Conservation (phyloP, 2,797 vertebrate species). For the Emydoidea blandingii region DNA sequence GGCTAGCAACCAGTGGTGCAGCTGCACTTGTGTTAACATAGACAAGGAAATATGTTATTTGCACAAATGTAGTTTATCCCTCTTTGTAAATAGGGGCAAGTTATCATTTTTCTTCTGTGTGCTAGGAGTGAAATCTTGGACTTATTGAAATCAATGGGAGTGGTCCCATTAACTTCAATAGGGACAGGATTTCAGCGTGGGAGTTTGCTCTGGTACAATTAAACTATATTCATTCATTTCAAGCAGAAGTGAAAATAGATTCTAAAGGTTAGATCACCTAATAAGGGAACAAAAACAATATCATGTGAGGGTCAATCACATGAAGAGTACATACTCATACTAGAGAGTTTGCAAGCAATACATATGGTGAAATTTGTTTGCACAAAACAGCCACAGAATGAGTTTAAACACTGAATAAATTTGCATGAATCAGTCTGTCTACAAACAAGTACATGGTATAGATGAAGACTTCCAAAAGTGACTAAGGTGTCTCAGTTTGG, state of each 20-base stretch:
- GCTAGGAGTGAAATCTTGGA: neutral
- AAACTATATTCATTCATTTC: neutral
- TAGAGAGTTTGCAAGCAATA: conserved; percentile 54
- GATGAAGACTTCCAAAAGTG: neutral
- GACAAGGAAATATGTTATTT: neutral
- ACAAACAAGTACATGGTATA: conserved; percentile 36
- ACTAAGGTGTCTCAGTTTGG: neutral
- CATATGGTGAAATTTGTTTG: conserved; percentile 68
- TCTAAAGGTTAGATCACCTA: neutral
- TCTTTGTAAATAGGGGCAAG: neutral
- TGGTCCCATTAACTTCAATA: neutral
- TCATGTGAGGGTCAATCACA: neutral
- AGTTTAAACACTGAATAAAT: conserved; percentile 49
- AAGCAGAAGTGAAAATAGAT: neutral
- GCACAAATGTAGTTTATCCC: neutral
- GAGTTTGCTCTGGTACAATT: neutral
- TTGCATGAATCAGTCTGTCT: conserved; percentile 62
- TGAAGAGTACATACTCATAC: conserved; percentile 19
- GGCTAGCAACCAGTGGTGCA: neutral
- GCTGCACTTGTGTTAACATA: neutral
- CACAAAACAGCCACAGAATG: conserved; percentile 31
- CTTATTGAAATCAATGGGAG: neutral
- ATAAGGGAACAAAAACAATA: neutral
- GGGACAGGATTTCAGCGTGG: neutral
- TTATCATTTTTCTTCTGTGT: neutral